These are phyloP conservation scores for Coluber constrictor DNA, from an alignment of 2,797 vertebrate species.

Conservation along the genomic window DNA sequence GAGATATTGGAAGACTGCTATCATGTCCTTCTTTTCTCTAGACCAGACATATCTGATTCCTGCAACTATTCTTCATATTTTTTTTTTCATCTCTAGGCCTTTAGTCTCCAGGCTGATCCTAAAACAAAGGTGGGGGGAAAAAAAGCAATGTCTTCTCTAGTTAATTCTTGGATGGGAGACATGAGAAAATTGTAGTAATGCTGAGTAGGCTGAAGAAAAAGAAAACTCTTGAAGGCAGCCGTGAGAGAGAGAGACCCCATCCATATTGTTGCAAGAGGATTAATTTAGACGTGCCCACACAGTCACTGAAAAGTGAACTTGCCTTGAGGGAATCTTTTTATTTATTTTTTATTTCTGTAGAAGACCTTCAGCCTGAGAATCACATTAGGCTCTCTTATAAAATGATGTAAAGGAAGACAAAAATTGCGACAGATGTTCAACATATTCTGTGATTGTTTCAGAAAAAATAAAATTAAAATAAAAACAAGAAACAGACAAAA, in stretches of 20 bases:
- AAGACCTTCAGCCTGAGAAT: slow-evolving; percentile 35
- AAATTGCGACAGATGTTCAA: slow-evolving; percentile 40
- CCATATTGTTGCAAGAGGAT: neutral
- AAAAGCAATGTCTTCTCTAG: neutral
- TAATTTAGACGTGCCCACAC: neutral
- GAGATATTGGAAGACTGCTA: too few species aligned
- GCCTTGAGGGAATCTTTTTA: neutral
- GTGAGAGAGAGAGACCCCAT: neutral
- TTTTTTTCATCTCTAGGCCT: too few species aligned
- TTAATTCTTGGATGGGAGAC: neutral
- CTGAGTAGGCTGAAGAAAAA: neutral
- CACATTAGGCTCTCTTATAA: slow-evolving; percentile 57
- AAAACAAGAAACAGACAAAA: neutral
- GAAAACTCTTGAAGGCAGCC: neutral
- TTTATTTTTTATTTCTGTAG: neutral
- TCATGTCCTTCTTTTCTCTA: too few species aligned
- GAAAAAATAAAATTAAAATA: neutral
- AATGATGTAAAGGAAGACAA: neutral
- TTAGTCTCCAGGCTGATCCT: neutral
- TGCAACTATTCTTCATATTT: too few species aligned
- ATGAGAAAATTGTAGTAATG: neutral
- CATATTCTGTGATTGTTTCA: slow-evolving; percentile 9
- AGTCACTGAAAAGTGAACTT: neutral
- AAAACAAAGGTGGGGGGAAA: neutral
- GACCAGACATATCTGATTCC: too few species aligned